Evolutionary conservation across 2,888 invertebrate genomes (phyloP), one percentile per base, ranked within the genome.

Genomic region (Eustalomyia histrio): DNA sequence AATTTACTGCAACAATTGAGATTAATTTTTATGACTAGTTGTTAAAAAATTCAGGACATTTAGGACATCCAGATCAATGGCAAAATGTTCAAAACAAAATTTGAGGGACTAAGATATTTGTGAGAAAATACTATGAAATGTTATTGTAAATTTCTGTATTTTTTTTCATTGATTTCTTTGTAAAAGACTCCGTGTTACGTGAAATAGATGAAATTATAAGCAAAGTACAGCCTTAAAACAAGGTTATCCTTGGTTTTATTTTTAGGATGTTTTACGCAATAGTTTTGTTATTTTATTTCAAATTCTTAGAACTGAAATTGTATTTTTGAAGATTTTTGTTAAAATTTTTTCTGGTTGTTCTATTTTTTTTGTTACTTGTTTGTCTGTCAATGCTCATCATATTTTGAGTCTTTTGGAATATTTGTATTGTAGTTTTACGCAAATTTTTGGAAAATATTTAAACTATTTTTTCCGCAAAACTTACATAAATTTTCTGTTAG

Each of bases 41-140:
- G 81, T 81, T 81, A 81, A 81, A 81, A 81, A 81, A 81, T 81
- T 81, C 81, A 81, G 80, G 80, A 73, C 80, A 81, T 81, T 78
- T 68, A 81, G 81, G 78, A 78, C 78, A 81, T 78, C 71, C 81
- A 81, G 81, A 52, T 81, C 81, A 81, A 58, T 75, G 67, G 16
- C 39, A 47, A 39, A 65, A 47, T 65, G 16, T 10, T 14, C n/a
- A 10, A 72, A 58, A 50, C 29, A 24, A 14, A 12, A 17, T 43
- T 18, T 4, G 33, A 18, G 33, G 53, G 21, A 24, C 35, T 61
- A 29, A 29, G 63, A 64, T 68, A 43, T 60, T 53, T 64, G 64
- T 71, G 53, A 53, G 55, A 68, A 53, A 68, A 35, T 50, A 68
- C 53, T 72, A 55, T 50, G 35, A 14, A 55, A 21, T 29, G n/a